phyloP scores from a whole-genome alignment of 2,113 vertebrate genomes.

The Perognathus longimembris region DNA sequence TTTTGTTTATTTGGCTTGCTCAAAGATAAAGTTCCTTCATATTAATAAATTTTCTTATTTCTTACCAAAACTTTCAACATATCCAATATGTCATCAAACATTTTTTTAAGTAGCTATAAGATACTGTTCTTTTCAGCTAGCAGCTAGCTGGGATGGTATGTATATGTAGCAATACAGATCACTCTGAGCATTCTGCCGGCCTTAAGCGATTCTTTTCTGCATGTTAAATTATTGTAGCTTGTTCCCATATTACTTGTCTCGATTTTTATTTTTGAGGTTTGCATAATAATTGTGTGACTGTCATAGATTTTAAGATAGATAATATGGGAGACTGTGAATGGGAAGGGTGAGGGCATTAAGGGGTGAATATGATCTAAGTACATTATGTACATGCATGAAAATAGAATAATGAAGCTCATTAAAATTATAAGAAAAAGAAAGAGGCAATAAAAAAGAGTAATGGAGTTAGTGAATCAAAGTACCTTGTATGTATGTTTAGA shows the following conservation, averaged over 20 bases:
- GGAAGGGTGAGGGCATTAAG: too few relatives aligned
- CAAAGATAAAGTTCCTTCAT: background rate
- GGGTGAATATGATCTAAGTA: too few relatives aligned
- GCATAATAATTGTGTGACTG: constrained; percentile 40
- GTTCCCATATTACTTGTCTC: constrained; percentile 26
- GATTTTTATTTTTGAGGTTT: constrained; percentile 51
- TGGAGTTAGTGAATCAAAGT: too few relatives aligned
- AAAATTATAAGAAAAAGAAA: too few relatives aligned
- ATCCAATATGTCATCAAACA: background rate
- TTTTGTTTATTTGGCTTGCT: constrained; percentile 39
- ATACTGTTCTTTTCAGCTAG: constrained; percentile 33
- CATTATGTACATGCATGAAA: too few relatives aligned
- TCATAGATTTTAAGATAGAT: too few relatives aligned
- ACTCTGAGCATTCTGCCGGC: background rate
- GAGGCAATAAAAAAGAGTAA: too few relatives aligned
- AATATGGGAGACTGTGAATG: too few relatives aligned
- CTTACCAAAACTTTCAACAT: constrained; percentile 35
- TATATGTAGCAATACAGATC: constrained; percentile 7
- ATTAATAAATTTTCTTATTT: too few relatives aligned
- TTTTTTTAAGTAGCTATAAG: constrained; percentile 19
- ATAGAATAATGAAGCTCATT: too few relatives aligned
- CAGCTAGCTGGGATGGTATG: constrained; percentile 36
- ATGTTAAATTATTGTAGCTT: constrained; percentile 9
- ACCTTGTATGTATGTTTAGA: too few relatives aligned
- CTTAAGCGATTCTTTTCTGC: constrained; percentile 45